Evolutionary conservation across 2,888 invertebrate genomes (phyloP).

Genomic region (Deilephila porcellus): DNA sequence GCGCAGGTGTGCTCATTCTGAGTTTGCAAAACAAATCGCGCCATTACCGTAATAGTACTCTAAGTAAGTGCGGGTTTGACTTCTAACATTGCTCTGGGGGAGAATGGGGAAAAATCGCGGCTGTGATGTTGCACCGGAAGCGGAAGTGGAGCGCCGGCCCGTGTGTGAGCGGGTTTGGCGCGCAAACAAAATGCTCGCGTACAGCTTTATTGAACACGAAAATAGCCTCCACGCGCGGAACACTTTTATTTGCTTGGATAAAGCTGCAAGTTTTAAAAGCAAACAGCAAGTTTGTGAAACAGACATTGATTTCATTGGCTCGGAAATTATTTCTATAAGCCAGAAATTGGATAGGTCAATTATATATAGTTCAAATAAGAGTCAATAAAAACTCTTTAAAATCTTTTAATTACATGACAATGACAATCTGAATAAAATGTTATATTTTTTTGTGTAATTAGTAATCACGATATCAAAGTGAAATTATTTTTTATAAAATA

Average conservation of each 20-base stretch:
- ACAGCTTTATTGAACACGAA: conserved; percentile 1
- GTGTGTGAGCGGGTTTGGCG: neutral
- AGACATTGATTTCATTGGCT: no score
- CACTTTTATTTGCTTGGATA: neutral
- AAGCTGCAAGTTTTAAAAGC: neutral
- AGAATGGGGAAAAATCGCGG: neutral
- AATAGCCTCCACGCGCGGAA: neutral
- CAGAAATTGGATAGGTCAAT: no score
- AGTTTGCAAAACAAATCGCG: neutral
- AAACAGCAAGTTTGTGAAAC: neutral
- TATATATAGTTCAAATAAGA: no score
- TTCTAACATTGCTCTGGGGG: neutral
- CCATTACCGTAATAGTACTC: conserved; percentile 20
- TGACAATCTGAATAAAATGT: no score
- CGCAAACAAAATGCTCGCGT: neutral
- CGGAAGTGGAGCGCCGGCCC: conserved; percentile 14
- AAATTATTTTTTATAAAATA: no score
- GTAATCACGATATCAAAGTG: no score
- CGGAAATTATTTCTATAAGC: no score
- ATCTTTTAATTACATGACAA: no score
- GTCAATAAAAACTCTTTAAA: no score
- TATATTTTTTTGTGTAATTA: no score
- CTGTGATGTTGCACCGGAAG: conserved; percentile 8
- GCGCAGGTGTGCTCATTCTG: neutral
- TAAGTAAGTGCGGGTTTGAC: conserved; percentile 19